Base-by-base conservation (phyloP, 2,113 vertebrate species). In the Nycticryphes semicollaris region DNA sequence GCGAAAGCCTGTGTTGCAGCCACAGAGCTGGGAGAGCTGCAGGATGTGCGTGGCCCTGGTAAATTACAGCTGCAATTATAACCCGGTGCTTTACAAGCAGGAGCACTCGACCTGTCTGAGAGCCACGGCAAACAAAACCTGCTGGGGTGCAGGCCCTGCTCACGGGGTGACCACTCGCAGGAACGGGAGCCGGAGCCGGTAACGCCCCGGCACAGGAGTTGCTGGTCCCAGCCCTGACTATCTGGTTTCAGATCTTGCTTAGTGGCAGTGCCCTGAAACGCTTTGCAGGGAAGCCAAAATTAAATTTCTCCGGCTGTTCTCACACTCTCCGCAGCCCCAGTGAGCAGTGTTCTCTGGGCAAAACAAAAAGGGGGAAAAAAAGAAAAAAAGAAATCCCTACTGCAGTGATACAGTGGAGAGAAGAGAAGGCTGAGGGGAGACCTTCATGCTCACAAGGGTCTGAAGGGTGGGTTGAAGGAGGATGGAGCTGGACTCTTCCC, bases 1-100 rank as follows among this genome's bases (percentile, higher is more conserved):
- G 73, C 16, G 41, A 96, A 94, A 91, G 80, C 74, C 53, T 6
- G 20, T 14, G 93, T 78, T 89, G n/a, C 64, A 75, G 95, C 89
- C 83, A 24, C 67, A 2, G 11, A 4, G 66, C 88, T 75, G 76
- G 41, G 50, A 93, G 81, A 6, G 53, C 2, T 41, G 80, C 57
- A 30, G 86, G n/a, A 53, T 18, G 8, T 7, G n/a, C 19, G 87
- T 35, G 84, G 78, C 81, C 16, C 4, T 15, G 80, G 82, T 59
- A 63, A 96, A 95, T 79, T 31, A 83, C 84, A 90, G 33, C 60
- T 37, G 89, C 93, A 84, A 33, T 83, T 72, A 84, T 3, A 56
- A 68, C 4, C 23, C 0, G 3, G 21, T 41, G 50, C 86, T 92
- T 68, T 28, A 13, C 14, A 41, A n/a, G 2, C 30, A 25, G 2